Conservation (phyloP, 2,888 invertebrate genomes). For the Hesperia comma region DNA sequence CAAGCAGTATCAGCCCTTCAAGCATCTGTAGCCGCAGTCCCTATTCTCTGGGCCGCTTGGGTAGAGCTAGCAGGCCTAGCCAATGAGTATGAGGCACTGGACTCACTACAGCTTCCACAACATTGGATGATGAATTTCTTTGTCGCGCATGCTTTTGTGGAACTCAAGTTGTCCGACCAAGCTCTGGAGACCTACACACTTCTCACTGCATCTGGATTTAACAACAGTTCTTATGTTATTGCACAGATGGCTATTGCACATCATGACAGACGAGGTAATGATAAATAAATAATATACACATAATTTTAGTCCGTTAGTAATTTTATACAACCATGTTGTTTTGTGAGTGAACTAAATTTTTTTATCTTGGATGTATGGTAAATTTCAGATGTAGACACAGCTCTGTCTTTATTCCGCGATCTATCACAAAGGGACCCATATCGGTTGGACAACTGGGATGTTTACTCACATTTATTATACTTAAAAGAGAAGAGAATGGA, state of each 20-base stretch:
- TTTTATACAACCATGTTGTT: no score
- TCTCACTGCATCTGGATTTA: slow-evolving; percentile 91
- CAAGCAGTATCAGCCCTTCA: slow-evolving; percentile 92
- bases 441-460: slow-evolving; percentile 97
- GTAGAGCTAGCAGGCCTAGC: slow-evolving; percentile 94
- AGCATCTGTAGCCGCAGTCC: slow-evolving; percentile 90
- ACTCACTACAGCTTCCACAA: slow-evolving; percentile 87
- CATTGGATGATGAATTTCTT: slow-evolving; percentile 99
- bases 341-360: no score
- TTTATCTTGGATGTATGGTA: slow-evolving; percentile 2
- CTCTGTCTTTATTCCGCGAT: slow-evolving; percentile 92
- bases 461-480: slow-evolving; percentile 97
- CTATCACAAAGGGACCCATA: slow-evolving; percentile 95
- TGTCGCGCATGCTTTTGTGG: slow-evolving; percentile 94
- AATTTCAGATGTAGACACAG: slow-evolving; percentile 92
- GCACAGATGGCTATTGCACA: slow-evolving; percentile 96
- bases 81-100: slow-evolving; percentile 90
- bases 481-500: slow-evolving; percentile 96
- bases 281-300: no score
- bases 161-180: slow-evolving; percentile 95
- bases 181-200: slow-evolving; percentile 92
- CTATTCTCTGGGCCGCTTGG: slow-evolving; percentile 98
- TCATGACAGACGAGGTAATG: slow-evolving; percentile 93
- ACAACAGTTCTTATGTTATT: slow-evolving; percentile 93
- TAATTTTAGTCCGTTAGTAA: no score